Evolutionary conservation across 2,888 invertebrate genomes (phyloP).

Genomic region (Maniola hyperantus): DNA sequence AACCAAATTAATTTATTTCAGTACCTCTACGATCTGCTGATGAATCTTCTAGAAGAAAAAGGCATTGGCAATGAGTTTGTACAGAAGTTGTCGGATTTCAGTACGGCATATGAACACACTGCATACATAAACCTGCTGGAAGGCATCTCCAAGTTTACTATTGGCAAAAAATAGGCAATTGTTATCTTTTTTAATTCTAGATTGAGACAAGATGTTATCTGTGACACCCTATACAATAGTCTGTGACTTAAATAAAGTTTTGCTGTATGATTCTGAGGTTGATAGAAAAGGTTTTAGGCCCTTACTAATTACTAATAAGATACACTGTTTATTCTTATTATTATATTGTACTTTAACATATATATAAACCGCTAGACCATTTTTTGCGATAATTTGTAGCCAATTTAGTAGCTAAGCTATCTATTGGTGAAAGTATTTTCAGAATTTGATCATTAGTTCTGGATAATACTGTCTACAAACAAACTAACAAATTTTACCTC

Average conservation of each 20-base stretch:
- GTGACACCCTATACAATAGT: conserved; percentile 25
- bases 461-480: too few species aligned
- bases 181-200: conserved; percentile 3
- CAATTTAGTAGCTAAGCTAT: too few species aligned
- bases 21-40: conserved; percentile 96
- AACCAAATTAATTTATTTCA: conserved; percentile 56
- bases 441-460: too few species aligned
- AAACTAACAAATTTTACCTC: too few species aligned
- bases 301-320: too few species aligned
- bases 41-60: conserved; percentile 98
- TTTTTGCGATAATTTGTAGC: too few species aligned
- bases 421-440: too few species aligned
- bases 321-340: too few species aligned
- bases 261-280: not conserved
- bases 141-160: conserved; percentile 92
- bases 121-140: conserved; percentile 95
- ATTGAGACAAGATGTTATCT: conserved; percentile 16
- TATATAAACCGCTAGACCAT: too few species aligned
- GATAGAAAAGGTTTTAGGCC: not conserved
- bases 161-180: conserved; percentile 72
- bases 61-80: conserved; percentile 97
- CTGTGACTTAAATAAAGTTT: not conserved
- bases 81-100: conserved; percentile 92
- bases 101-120: conserved; percentile 96
- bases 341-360: too few species aligned